Conservation (phyloP, 2,888 invertebrate genomes). For the Thelaira solivaga region DNA sequence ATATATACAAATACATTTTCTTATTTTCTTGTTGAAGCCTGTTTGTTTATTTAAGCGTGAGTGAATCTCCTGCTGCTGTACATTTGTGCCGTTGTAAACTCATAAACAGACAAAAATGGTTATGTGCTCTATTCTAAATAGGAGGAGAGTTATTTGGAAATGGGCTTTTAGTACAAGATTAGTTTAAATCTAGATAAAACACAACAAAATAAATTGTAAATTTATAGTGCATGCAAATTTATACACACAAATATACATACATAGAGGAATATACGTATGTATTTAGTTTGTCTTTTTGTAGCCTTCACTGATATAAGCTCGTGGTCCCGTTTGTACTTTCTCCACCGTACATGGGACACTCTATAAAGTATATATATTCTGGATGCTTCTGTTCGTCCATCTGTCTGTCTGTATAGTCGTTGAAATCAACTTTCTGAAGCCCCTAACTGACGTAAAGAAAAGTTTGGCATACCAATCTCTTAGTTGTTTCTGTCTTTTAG, state of each 20-base stretch:
- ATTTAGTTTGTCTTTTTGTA: neutral
- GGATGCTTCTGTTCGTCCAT: no score
- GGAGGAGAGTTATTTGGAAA: conserved; percentile 2
- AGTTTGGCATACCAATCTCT: no score
- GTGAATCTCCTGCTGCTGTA: neutral
- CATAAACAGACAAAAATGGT: neutral
- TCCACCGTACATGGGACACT: no score
- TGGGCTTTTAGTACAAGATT: conserved; percentile 27
- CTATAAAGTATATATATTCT: no score
- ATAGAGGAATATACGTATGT: neutral
- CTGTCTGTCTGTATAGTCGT: no score
- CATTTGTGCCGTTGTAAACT: neutral
- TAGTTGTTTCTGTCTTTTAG: no score
- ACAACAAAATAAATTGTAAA: conserved; percentile 19
- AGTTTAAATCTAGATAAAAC: conserved; percentile 15
- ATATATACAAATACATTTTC: neutral
- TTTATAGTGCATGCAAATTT: neutral
- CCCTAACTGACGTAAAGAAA: no score
- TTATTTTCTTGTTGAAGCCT: neutral
- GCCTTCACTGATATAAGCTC: neutral
- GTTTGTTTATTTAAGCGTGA: conserved; percentile 3
- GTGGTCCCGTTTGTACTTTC: no score
- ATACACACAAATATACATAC: neutral
- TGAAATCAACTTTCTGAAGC: no score
- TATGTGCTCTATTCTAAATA: neutral